A percentile compares a stretch with the other conserved stretches of the same genome.
phyloP scores from a whole-genome alignment of 2,888 invertebrate genomes.

The Troides oblongomaculatus region DNA sequence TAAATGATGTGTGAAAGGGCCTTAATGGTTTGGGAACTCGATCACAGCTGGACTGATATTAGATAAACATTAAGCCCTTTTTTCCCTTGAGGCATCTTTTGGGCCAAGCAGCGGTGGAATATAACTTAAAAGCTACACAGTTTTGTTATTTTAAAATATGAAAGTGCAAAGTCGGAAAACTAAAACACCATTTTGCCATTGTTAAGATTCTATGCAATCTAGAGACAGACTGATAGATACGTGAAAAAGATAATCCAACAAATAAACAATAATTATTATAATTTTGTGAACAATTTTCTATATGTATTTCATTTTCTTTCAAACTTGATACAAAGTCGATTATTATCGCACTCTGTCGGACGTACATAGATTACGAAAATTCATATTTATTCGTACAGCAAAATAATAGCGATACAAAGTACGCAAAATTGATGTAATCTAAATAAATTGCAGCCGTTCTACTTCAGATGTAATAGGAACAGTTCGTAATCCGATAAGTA shows the following conservation, averaged over 20 bases:
- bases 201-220: too few relatives aligned
- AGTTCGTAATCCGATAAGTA: slow-evolving; percentile 29
- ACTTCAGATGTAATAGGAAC: slow-evolving; percentile 20
- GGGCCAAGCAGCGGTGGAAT: background rate
- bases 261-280: background rate
- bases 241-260: background rate
- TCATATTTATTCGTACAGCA: slow-evolving; percentile 8
- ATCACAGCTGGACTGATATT: slow-evolving; percentile 20
- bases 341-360: slow-evolving; percentile 13
- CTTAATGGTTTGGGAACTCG: slow-evolving; percentile 16
- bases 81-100: slow-evolving; percentile 6
- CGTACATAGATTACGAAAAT: background rate
- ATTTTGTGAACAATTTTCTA: background rate
- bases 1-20: slow-evolving; percentile 34
- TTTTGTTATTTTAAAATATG: background rate
- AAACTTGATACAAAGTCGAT: background rate
- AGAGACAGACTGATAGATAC: too few relatives aligned
- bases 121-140: background rate
- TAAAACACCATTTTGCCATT: too few relatives aligned
- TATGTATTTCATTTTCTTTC: background rate
- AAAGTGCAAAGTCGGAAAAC: background rate
- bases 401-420: slow-evolving; percentile 24
- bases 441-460: slow-evolving; percentile 29
- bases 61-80: slow-evolving; percentile 18
- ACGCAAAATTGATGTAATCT: slow-evolving; percentile 27